Evolutionary conservation across 2,797 vertebrate genomes (phyloP).

Genomic region (Danio kyathit): DNA sequence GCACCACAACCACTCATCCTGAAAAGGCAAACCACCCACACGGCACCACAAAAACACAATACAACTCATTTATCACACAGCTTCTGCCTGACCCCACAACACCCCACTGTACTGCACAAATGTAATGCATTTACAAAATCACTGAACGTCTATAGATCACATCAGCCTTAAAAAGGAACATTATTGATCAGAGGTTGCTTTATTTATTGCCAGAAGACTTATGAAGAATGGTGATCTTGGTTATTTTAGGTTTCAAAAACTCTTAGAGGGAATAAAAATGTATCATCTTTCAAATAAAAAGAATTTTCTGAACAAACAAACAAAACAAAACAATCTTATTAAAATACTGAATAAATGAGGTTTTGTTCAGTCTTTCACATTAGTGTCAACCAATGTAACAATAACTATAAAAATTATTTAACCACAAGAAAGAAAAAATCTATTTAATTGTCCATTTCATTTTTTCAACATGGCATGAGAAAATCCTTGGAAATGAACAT

Average conservation of each 20-base stretch:
- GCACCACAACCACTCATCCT: not conserved
- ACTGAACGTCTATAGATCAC: not conserved
- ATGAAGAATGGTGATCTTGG: not conserved
- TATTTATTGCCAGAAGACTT: not conserved
- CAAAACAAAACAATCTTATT: no score
- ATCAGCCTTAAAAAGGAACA: not conserved
- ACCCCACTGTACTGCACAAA: not conserved
- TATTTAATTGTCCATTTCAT: not conserved
- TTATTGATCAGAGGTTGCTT: conserved; percentile 9
- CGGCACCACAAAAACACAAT: conserved; percentile 1
- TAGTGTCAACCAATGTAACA: not conserved
- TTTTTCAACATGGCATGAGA: not conserved
- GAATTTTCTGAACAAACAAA: not conserved
- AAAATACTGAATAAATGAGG: not conserved
- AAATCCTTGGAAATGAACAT: no score
- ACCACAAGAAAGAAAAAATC: not conserved
- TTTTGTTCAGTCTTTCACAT: not conserved
- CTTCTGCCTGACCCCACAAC: not conserved
- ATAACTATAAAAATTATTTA: not conserved
- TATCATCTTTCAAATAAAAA: not conserved
- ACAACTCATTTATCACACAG: not conserved
- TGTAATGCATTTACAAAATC: not conserved
- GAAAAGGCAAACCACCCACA: conserved; percentile 18
- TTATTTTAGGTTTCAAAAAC: not conserved
- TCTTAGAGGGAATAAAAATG: not conserved